A percentile compares a stretch with the other conserved stretches of the same genome.
Conservation (phyloP, 1,140 invertebrate genomes). For the Scaptomyza graminum region DNA sequence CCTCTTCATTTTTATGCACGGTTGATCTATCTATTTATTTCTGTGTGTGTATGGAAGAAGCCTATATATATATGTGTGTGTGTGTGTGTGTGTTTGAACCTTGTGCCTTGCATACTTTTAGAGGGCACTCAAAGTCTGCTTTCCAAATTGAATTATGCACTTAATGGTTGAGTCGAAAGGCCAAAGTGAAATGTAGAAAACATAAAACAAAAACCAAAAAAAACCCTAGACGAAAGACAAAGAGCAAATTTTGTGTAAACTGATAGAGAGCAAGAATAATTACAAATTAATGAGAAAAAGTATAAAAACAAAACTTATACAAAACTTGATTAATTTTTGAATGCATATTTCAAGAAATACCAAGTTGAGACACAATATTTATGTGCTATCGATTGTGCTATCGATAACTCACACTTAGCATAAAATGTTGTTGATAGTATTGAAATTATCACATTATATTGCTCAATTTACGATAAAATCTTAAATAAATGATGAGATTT, state of each 20-base stretch:
- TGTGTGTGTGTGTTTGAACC: slow-evolving; percentile 23
- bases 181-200: not conserved
- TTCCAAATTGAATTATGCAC: slow-evolving; percentile 78
- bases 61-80: no score
- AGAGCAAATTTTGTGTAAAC: not conserved
- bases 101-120: slow-evolving; percentile 72
- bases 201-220: slow-evolving; percentile 2
- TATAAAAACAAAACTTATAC: no score
- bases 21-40: slow-evolving; percentile 69
- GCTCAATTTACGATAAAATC: no score
- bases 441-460: no score
- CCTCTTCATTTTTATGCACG: slow-evolving; percentile 32
- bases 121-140: slow-evolving; percentile 68
- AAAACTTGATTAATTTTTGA: no score
- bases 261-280: not conserved
- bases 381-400: no score
- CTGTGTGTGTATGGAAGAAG: not conserved
- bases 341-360: no score
- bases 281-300: not conserved
- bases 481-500: no score
- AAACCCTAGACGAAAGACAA: not conserved
- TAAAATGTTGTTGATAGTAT: no score
- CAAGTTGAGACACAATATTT: no score
- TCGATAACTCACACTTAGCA: no score
- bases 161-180: slow-evolving; percentile 48